These are phyloP conservation scores for Tethea ocularis DNA, from an alignment of 2,888 invertebrate genomes.

Conservation along the genomic window DNA sequence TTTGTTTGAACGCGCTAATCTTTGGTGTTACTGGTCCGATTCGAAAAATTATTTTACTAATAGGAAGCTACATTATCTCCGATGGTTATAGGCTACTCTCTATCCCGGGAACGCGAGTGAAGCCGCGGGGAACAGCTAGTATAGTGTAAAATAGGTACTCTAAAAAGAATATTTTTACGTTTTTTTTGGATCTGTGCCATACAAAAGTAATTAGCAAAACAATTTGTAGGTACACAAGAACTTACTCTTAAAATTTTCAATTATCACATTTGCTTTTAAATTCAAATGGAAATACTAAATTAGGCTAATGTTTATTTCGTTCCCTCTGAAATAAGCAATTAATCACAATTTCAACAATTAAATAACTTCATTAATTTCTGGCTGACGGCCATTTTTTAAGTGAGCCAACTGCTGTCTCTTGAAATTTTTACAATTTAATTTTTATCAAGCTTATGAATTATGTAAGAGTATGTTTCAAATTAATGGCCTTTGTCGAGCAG, in stretches of 20 bases:
- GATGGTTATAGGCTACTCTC: too few relatives aligned
- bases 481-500: too few relatives aligned
- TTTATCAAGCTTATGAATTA: neutral
- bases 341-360: constrained; percentile 1
- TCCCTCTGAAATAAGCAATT: neutral
- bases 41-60: too few relatives aligned
- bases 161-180: too few relatives aligned
- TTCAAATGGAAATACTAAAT: neutral
- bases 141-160: too few relatives aligned
- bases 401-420: constrained; percentile 2
- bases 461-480: too few relatives aligned
- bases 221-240: neutral
- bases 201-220: neutral
- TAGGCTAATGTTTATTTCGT: neutral
- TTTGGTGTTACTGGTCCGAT: too few relatives aligned
- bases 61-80: too few relatives aligned
- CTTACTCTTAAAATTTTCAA: neutral
- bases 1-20: too few relatives aligned
- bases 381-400: neutral
- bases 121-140: too few relatives aligned
- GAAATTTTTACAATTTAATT: neutral
- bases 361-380: neutral
- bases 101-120: too few relatives aligned
- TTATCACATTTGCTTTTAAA: neutral
- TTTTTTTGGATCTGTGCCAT: neutral